These are phyloP conservation scores for Campopleginae sp. DNA, from an alignment of 2,888 invertebrate genomes.

Conservation along the genomic window DNA sequence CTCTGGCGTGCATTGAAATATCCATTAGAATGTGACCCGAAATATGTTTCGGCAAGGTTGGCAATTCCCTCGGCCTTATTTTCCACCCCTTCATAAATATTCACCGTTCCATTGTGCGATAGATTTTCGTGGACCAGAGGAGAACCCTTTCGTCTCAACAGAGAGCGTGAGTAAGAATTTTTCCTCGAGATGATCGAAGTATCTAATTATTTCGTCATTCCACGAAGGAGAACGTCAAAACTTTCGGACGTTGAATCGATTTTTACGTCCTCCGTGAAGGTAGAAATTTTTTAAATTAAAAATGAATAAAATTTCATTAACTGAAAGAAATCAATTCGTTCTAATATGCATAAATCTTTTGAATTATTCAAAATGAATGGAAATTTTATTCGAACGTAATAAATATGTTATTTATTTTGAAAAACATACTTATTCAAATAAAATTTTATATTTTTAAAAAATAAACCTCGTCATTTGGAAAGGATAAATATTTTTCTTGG, in stretches of 20 bases:
- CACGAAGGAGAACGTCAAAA: not conserved
- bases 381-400: too few species aligned
- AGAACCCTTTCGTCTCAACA: not conserved
- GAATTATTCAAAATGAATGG: too few species aligned
- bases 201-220: not conserved
- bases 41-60: not conserved
- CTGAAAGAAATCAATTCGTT: too few species aligned
- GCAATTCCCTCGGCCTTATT: not conserved
- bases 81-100: not conserved
- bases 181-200: not conserved
- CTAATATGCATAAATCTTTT: too few species aligned
- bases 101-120: not conserved
- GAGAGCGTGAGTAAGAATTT: slow-evolving; percentile 3
- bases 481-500: too few species aligned
- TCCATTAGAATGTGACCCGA: not conserved
- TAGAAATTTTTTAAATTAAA: too few species aligned
- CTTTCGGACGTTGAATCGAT: not conserved
- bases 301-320: too few species aligned
- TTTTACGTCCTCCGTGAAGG: too few species aligned
- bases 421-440: too few species aligned
- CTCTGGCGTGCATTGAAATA: not conserved
- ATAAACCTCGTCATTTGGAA: too few species aligned
- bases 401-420: too few species aligned
- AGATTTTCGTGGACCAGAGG: not conserved
- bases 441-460: too few species aligned